These are phyloP conservation scores for Atractosteus spatula DNA, from an alignment of 2,113 vertebrate genomes.

Conservation along the genomic window DNA sequence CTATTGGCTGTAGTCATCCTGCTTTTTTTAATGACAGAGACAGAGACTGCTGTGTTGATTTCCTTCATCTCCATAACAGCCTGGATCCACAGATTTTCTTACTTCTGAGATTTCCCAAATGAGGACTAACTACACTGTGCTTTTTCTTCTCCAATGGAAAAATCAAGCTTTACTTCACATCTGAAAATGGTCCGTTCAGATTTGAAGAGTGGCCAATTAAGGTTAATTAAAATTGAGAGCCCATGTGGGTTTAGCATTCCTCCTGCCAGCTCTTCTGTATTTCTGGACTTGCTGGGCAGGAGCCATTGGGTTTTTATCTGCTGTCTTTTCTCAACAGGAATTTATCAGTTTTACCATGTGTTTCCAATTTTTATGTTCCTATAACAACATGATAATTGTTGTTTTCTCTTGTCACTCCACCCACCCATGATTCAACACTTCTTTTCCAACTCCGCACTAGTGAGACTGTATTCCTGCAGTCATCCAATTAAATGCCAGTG, in stretches of 20 bases:
- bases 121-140: constrained; percentile 8
- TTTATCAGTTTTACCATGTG: constrained; percentile 14
- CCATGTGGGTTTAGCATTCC: constrained; percentile 19
- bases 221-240: constrained; percentile 49
- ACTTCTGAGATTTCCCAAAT: constrained; percentile 11
- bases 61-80: constrained; percentile 17
- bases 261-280: not conserved
- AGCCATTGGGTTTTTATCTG: not conserved
- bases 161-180: constrained; percentile 25
- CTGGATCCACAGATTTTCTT: constrained; percentile 10
- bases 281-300: not conserved
- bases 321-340: constrained; percentile 11
- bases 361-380: not conserved
- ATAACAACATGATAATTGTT: constrained; percentile 20
- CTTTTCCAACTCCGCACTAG: not conserved
- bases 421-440: not conserved
- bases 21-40: too few species aligned
- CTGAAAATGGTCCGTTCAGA: constrained; percentile 40
- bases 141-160: constrained; percentile 18
- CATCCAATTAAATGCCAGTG: too few species aligned
- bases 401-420: not conserved
- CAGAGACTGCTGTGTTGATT: constrained; percentile 21
- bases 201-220: constrained; percentile 41
- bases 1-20: too few species aligned
- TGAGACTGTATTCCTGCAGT: too few species aligned